Evolutionary conservation across 2,888 invertebrate species (phyloP), one percentile per base, ranked within the genome.

Genomic region (Allophyes oxyacanthae): DNA sequence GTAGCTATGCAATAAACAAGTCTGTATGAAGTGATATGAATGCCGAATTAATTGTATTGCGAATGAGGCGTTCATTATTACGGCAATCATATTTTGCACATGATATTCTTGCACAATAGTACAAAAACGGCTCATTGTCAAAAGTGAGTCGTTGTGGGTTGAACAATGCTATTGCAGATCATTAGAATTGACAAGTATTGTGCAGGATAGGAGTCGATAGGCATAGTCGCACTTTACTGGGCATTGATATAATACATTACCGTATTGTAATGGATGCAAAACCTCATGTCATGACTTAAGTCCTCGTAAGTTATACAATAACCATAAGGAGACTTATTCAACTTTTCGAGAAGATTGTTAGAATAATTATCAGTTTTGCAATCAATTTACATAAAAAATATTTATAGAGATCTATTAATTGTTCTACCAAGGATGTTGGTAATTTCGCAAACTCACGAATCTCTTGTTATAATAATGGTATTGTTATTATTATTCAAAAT

Each of bases 151-250:
- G 41, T 72, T 69, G 81, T 86, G 78, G 85, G 84, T 53, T 67
- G 83, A 82, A 82, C 81, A 83, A 82, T 82, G 43, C 52, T 53
- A 50, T 69, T 80, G 77, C 74, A 75, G 79, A 82, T 82, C 79
- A 80, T 79, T 77, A 72, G 72, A 75, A 80, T 72, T 75, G 78
- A 76, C 81, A 80, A 60, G 75, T 78, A 82, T 82, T 83, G 79
- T 81, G 65, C 63, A 52, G 60, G 45, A 48, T 58, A 55, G 44
- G 54, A 67, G 49, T 72, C 50, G 42, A 64, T 58, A 58, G 41
- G 32, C 32, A 20, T 32, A 72, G 41, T 55, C 14, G 38, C 55
- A 66, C 62, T 61, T 58, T 57, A 37, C 61, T 57, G 30, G 37
- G 32, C 42, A 68, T 67, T 67, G 60, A 58, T 54, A 53, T 43